Percentiles rank a stretch among this genome's conserved stretches.
Evolutionary conservation across 2,888 invertebrate genomes (phyloP).

Genomic region (Chrysodeixis includens): DNA sequence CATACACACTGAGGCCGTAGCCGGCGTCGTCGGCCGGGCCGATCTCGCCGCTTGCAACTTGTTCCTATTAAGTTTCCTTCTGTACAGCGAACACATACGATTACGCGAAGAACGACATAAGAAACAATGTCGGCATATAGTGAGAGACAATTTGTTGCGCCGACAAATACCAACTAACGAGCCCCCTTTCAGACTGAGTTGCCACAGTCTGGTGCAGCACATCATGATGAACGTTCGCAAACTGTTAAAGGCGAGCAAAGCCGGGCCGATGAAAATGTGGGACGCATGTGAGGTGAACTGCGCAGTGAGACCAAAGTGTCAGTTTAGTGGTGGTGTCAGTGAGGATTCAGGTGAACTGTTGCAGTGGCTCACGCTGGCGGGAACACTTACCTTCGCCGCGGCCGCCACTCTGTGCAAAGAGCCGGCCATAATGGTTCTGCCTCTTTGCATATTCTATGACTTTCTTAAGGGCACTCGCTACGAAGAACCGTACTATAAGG

Average conservation of each 20-base stretch:
- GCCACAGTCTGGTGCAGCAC: constrained; percentile 82
- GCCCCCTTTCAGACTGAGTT: constrained; percentile 81
- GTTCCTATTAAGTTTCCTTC: constrained; percentile 95
- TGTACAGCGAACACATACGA: constrained; percentile 94
- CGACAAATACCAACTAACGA: constrained; percentile 72
- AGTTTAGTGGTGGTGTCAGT: constrained; percentile 82
- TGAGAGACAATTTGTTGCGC: constrained; percentile 72
- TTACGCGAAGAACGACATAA: constrained; percentile 88
- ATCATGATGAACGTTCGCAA: constrained; percentile 83
- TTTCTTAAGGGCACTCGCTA: constrained; percentile 90
- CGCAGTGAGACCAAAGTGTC: constrained; percentile 78
- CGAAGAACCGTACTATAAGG: constrained; percentile 88
- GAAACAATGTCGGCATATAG: constrained; percentile 77
- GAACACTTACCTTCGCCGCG: constrained; percentile 91
- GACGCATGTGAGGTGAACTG: constrained; percentile 78
- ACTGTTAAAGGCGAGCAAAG: constrained; percentile 80
- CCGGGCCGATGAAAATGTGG: constrained; percentile 79
- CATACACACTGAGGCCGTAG: constrained; percentile 98
- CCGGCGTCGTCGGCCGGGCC: constrained; percentile 98
- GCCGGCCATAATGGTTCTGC: constrained; percentile 97
- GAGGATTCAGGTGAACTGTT: constrained; percentile 82
- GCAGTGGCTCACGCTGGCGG: constrained; percentile 89
- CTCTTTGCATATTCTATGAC: constrained; percentile 97
- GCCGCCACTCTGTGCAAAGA: constrained; percentile 98
- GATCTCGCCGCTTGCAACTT: constrained; percentile 97